phyloP scores from a whole-genome alignment of 2,888 invertebrate species.

The Eupithecia pulchellata region DNA sequence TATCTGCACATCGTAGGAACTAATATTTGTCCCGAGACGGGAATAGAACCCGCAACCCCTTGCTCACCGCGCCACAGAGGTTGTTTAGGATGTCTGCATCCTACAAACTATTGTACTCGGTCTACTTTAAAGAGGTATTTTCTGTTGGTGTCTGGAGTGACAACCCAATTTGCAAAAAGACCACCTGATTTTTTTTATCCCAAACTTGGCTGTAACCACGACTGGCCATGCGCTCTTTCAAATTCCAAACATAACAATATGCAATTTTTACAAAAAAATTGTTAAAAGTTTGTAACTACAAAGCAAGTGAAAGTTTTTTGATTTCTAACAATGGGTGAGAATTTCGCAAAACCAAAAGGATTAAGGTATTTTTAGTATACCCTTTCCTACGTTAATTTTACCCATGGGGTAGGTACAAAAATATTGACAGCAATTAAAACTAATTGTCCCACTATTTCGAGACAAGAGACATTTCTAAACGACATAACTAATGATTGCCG shows the following conservation, averaged over 20 bases:
- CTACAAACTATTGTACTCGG: no score
- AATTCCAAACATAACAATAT: background rate
- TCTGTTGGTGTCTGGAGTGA: no score
- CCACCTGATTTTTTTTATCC: background rate
- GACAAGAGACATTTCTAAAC: slow-evolving; percentile 47
- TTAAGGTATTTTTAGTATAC: background rate
- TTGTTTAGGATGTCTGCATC: no score
- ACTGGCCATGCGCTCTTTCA: background rate
- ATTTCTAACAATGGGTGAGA: no score
- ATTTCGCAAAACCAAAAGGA: no score
- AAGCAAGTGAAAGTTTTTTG: no score
- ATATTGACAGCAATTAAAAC: slow-evolving; percentile 35
- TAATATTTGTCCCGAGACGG: no score
- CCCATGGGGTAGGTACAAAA: slow-evolving; percentile 7
- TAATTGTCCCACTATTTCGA: slow-evolving; percentile 29
- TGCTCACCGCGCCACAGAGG: no score
- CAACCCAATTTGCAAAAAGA: background rate
- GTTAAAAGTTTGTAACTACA: no score
- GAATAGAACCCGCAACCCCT: no score
- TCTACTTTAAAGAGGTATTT: no score
- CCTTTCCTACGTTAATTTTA: background rate
- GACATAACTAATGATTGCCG: slow-evolving; percentile 56
- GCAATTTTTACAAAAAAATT: background rate
- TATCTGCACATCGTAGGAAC: no score
- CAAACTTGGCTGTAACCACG: background rate